Conservation (phyloP, 2,797 vertebrate species). For the Cephalopachus bancanus region DNA sequence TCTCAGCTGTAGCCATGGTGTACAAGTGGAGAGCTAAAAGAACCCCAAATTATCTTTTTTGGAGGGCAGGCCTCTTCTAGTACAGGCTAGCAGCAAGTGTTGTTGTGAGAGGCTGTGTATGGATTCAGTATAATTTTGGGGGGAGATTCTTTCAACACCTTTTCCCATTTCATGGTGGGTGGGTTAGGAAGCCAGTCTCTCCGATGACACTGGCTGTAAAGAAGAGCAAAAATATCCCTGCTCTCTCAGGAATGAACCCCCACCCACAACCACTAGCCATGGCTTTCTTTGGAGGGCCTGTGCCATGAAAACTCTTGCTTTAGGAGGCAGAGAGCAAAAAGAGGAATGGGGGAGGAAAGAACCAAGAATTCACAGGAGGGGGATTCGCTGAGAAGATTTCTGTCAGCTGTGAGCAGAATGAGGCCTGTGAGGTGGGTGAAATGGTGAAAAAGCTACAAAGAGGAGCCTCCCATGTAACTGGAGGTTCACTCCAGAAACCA, state of each 20-base stretch:
- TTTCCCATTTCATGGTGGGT: no score
- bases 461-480: background rate
- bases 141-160: no score
- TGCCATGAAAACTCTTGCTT: slow-evolving; percentile 45
- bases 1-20: background rate
- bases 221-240: slow-evolving; percentile 23
- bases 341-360: slow-evolving; percentile 74
- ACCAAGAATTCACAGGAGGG: slow-evolving; percentile 64
- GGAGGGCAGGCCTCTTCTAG: no score
- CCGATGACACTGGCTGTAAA: background rate
- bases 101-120: no score
- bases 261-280: slow-evolving; percentile 6
- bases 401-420: slow-evolving; percentile 42
- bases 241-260: background rate
- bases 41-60: no score
- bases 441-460: background rate
- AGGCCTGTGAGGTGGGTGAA: background rate
- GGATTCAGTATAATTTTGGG: no score
- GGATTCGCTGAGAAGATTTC: slow-evolving; percentile 69
- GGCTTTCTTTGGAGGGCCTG: slow-evolving; percentile 42
- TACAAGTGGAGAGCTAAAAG: no score
- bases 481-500: slow-evolving; percentile 14
- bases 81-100: no score
- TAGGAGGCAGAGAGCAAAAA: slow-evolving; percentile 42
- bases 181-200: slow-evolving; percentile 39